These are phyloP conservation scores for Agapornis canus DNA, from an alignment of 2,797 vertebrate genomes.

Conservation along the genomic window DNA sequence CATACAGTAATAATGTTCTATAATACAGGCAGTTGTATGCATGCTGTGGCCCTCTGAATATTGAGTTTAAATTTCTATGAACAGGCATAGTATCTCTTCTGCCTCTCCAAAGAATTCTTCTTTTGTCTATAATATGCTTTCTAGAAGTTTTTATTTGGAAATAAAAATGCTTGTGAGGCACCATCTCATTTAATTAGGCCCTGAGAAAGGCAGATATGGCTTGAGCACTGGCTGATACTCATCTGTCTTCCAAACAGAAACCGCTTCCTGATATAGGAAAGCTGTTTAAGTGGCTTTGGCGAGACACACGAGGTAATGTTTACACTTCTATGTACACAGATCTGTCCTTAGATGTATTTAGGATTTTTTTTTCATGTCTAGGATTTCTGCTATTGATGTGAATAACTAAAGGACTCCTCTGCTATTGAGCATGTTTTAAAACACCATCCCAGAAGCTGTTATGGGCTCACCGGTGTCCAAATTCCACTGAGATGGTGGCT, in stretches of 20 bases:
- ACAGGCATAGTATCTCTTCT: not conserved
- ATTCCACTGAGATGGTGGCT: not conserved
- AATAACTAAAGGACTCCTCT: not conserved
- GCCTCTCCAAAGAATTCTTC: not conserved
- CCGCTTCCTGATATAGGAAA: slow-evolving; percentile 17
- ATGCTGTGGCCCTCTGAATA: not conserved
- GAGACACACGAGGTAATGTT: not conserved
- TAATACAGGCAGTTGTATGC: not conserved
- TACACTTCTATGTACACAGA: not conserved
- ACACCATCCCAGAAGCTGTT: not conserved
- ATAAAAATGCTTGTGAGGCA: slow-evolving; percentile 29
- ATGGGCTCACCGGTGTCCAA: not conserved
- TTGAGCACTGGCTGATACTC: not conserved
- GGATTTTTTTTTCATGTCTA: not conserved
- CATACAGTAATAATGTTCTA: not conserved
- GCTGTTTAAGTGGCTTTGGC: not conserved
- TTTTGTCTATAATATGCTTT: slow-evolving; percentile 11
- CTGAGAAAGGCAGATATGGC: slow-evolving; percentile 14
- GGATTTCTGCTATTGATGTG: not conserved
- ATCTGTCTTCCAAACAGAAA: slow-evolving; percentile 53
- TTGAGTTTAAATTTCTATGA: not conserved
- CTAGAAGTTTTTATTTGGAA: slow-evolving; percentile 53
- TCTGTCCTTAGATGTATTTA: not conserved
- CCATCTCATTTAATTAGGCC: slow-evolving; percentile 41
- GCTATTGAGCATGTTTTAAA: not conserved